Percentiles rank a stretch among this genome's conserved stretches.
These are phyloP conservation scores for Hipparchia semele DNA, from an alignment of 2,888 invertebrate genomes.

Conservation along the genomic window DNA sequence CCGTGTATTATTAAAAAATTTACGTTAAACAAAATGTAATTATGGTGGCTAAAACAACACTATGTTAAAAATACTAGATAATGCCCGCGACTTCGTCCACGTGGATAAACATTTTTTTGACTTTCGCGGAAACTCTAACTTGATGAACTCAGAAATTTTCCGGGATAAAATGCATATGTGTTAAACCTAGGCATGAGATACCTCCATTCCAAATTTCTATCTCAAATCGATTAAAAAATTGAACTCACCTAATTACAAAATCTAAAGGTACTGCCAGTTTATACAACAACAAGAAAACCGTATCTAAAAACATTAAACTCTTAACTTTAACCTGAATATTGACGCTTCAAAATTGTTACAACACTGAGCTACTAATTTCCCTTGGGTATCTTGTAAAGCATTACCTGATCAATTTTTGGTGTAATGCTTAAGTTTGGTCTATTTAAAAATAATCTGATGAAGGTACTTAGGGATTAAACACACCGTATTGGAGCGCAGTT, in stretches of 20 bases:
- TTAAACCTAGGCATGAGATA: too few species aligned
- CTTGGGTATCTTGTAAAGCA: constrained; percentile 8
- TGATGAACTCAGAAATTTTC: too few species aligned
- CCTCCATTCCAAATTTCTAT: too few species aligned
- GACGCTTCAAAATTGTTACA: background rate
- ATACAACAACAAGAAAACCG: background rate
- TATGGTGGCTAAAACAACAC: constrained; percentile 13
- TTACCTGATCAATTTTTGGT: background rate
- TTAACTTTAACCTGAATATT: background rate
- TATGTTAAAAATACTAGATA: background rate
- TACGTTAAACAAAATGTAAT: constrained; percentile 21
- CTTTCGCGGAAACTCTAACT: too few species aligned
- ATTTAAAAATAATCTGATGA: too few species aligned
- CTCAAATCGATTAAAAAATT: background rate
- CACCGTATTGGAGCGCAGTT: too few species aligned
- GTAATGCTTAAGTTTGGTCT: background rate
- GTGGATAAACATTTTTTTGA: too few species aligned
- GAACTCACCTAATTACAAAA: constrained; percentile 12
- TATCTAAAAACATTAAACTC: background rate
- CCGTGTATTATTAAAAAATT: constrained; percentile 17
- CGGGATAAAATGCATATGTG: too few species aligned
- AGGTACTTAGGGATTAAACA: too few species aligned
- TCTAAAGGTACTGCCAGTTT: background rate
- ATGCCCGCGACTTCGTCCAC: too few species aligned
- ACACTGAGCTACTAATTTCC: background rate